Conservation (phyloP, 2,797 vertebrate species). For the Ctenosaura bakeri region DNA sequence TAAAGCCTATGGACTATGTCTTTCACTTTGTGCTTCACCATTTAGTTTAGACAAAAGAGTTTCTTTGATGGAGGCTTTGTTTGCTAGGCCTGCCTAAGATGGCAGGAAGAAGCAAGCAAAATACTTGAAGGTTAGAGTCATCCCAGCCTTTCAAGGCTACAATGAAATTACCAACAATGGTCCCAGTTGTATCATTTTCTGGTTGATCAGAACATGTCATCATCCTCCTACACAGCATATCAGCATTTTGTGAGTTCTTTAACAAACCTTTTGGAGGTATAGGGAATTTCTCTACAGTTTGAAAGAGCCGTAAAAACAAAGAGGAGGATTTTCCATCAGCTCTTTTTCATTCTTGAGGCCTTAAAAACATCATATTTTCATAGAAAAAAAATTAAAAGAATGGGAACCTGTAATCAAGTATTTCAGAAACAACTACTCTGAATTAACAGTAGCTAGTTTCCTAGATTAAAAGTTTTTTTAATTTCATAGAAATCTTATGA, state of each 20-base stretch:
- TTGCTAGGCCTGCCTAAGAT: neutral
- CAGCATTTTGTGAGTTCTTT: slow-evolving; percentile 36
- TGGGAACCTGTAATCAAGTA: too few species aligned
- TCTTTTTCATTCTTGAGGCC: neutral
- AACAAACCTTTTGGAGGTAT: neutral
- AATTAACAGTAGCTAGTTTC: too few species aligned
- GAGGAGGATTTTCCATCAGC: neutral
- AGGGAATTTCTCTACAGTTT: neutral
- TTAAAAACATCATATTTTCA: neutral
- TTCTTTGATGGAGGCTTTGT: neutral
- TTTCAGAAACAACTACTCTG: too few species aligned
- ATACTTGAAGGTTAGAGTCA: neutral
- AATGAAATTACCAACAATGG: neutral
- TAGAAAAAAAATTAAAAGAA: too few species aligned
- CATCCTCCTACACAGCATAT: neutral
- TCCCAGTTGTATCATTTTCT: neutral
- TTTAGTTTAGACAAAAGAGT: slow-evolving; percentile 13
- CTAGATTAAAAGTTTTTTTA: too few species aligned
- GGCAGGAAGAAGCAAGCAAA: neutral
- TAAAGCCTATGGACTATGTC: neutral
- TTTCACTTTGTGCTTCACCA: neutral
- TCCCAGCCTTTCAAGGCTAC: slow-evolving; percentile 7
- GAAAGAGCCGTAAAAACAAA: neutral
- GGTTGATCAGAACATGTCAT: neutral
- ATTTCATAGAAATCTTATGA: too few species aligned